Conservation (phyloP, 30 jellyfish, hydroid and myxozoan species). For the Rhopilema esculentum region DNA sequence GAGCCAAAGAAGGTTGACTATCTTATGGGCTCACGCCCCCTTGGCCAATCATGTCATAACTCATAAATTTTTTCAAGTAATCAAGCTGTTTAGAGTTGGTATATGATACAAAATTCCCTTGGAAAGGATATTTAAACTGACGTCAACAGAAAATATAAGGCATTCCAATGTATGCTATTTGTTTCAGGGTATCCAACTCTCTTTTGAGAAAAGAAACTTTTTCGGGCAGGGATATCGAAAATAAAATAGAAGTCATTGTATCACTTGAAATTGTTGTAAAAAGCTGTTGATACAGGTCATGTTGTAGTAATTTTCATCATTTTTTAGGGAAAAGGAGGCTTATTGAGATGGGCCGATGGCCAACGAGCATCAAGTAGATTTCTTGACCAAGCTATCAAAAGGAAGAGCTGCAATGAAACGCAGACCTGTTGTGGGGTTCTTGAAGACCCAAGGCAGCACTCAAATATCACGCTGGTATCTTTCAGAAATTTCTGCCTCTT, state of each 20-base stretch:
- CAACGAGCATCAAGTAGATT: neutral
- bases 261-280: neutral
- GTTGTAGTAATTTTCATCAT: neutral
- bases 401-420: neutral
- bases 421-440: constrained; percentile 25
- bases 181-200: too few relatives aligned
- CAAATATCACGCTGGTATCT: neutral
- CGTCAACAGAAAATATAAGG: too few relatives aligned
- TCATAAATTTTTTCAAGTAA: too few relatives aligned
- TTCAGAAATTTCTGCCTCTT: neutral
- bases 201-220: too few relatives aligned
- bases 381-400: neutral
- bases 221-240: too few relatives aligned
- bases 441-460: neutral
- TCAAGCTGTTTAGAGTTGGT: too few relatives aligned
- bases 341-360: constrained; percentile 31
- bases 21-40: too few relatives aligned
- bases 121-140: too few relatives aligned
- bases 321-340: constrained; percentile 24
- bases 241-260: neutral
- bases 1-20: too few relatives aligned
- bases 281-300: neutral
- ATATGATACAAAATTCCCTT: too few relatives aligned
- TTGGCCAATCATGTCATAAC: too few relatives aligned
- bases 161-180: too few relatives aligned